Percentiles rank a stretch among this genome's conserved stretches.
These are phyloP conservation scores for Avahi laniger DNA, from an alignment of 2,797 vertebrate species.

Conservation along the genomic window DNA sequence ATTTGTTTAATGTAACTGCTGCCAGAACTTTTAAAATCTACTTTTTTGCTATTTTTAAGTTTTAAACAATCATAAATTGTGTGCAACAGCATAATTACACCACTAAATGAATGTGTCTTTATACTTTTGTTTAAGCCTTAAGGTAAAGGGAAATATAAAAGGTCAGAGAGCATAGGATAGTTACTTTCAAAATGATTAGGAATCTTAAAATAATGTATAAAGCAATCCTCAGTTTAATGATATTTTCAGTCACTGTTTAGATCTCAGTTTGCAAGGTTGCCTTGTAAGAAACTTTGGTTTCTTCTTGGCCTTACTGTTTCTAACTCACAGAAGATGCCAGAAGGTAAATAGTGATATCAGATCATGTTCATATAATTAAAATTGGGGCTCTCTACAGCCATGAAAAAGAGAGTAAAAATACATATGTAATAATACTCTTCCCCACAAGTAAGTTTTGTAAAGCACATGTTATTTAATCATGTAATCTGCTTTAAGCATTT, in stretches of 20 bases:
- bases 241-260: not conserved
- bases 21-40: not conserved
- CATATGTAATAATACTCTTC: not conserved
- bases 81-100: not conserved
- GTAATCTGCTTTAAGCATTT: not conserved
- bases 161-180: not conserved
- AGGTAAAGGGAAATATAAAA: not conserved
- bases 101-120: not conserved
- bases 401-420: not conserved
- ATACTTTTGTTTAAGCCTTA: not conserved
- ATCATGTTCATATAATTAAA: not conserved
- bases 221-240: not conserved
- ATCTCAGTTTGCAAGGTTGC: not conserved
- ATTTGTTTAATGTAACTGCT: not conserved
- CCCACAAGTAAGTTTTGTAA: conserved; percentile 28
- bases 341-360: not conserved
- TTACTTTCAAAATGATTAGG: not conserved
- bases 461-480: not conserved
- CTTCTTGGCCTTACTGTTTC: not conserved
- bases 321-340: not conserved
- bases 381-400: not conserved
- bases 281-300: not conserved
- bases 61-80: not conserved
- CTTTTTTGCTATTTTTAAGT: not conserved
- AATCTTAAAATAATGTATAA: not conserved